Percentiles rank a stretch among this genome's conserved stretches.
Evolutionary conservation across 1,140 invertebrate genomes (phyloP).

Genomic region (Polyergus mexicanus): DNA sequence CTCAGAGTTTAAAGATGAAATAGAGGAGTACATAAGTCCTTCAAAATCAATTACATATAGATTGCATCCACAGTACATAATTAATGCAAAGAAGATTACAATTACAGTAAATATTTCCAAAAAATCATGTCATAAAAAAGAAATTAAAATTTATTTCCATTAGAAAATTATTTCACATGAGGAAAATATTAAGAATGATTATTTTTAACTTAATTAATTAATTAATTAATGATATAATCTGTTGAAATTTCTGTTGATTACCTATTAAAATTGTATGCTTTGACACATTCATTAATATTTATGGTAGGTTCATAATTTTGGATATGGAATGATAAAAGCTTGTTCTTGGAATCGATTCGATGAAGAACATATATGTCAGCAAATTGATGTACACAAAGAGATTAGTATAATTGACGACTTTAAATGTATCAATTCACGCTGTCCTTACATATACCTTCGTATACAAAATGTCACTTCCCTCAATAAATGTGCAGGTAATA

Average conservation of each 20-base stretch:
- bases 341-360: constrained; percentile 75
- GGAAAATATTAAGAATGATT: not conserved
- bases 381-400: constrained; percentile 69
- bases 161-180: not conserved
- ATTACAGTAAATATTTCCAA: constrained; percentile 69
- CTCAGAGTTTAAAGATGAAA: constrained; percentile 61
- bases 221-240: not conserved
- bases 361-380: constrained; percentile 61
- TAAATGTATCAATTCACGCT: constrained; percentile 62
- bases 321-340: constrained; percentile 77
- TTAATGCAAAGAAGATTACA: constrained; percentile 62
- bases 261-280: not conserved
- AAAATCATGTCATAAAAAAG: not conserved
- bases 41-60: constrained; percentile 71
- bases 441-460: constrained; percentile 73
- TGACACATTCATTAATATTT: constrained; percentile 16
- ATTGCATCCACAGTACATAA: constrained; percentile 74
- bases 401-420: constrained; percentile 61
- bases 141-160: not conserved
- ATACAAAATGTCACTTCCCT: constrained; percentile 72
- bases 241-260: not conserved
- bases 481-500: constrained; percentile 78
- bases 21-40: constrained; percentile 77
- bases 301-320: constrained; percentile 72
- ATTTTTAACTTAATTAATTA: constrained; percentile 22